phyloP scores from a whole-genome alignment of 2,113 vertebrate species.

The Podocnemis expansa region DNA sequence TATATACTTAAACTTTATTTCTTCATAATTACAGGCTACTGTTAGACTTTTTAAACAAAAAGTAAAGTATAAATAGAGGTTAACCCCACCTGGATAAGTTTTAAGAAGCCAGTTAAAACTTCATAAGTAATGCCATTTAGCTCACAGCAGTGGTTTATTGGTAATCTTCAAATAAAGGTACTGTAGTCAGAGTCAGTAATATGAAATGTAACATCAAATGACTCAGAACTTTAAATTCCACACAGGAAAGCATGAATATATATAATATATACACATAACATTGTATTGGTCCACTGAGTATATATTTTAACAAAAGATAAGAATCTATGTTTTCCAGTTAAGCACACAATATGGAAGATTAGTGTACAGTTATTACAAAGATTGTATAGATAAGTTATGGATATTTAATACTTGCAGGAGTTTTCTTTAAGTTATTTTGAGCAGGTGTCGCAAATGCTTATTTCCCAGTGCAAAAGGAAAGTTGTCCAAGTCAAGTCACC shows the following conservation, averaged over 20 bases:
- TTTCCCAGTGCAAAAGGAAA: constrained; percentile 82
- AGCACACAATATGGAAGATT: constrained; percentile 75
- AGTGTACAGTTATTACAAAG: constrained; percentile 78
- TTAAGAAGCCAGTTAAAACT: constrained; percentile 82
- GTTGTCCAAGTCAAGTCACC: constrained; percentile 68
- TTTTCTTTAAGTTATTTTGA: constrained; percentile 62
- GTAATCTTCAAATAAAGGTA: constrained; percentile 71
- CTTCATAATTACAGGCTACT: constrained; percentile 87
- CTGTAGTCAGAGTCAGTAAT: constrained; percentile 73
- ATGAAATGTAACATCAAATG: constrained; percentile 75
- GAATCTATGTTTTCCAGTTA: constrained; percentile 80
- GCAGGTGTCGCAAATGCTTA: constrained; percentile 73
- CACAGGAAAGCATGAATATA: constrained; percentile 75
- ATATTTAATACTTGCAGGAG: constrained; percentile 77
- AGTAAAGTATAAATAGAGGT: constrained; percentile 78
- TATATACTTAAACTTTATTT: constrained; percentile 83
- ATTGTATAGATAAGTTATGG: constrained; percentile 74
- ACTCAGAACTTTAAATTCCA: constrained; percentile 74
- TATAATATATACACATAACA: constrained; percentile 83
- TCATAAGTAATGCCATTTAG: constrained; percentile 74
- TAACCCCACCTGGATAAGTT: constrained; percentile 68
- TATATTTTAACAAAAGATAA: constrained; percentile 79
- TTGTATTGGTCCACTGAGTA: constrained; percentile 82
- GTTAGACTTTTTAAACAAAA: constrained; percentile 86
- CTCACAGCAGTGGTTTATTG: constrained; percentile 79